These are phyloP conservation scores for Amphilophus citrinellus DNA, from an alignment of 2,113 vertebrate genomes.

Conservation along the genomic window DNA sequence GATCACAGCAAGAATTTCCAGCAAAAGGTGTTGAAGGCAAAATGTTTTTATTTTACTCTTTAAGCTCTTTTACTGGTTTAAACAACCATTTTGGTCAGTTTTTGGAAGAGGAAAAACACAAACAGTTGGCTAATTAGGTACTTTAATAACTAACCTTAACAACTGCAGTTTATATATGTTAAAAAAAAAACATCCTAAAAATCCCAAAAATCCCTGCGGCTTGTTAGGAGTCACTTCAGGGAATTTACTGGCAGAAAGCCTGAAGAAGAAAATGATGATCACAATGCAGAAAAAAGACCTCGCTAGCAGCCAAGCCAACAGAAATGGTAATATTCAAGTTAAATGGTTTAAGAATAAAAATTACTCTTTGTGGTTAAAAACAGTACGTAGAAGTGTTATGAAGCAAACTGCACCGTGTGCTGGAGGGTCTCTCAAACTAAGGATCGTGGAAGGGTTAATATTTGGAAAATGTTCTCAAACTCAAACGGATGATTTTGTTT, in stretches of 20 bases:
- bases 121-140: too few relatives aligned
- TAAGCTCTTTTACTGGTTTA: too few relatives aligned
- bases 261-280: accelerated
- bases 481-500: too few relatives aligned
- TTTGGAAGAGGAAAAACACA: too few relatives aligned
- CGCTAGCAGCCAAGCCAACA: background rate
- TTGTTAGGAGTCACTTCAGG: background rate
- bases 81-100: too few relatives aligned
- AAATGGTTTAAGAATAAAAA: background rate
- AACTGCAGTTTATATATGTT: background rate
- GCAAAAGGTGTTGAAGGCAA: background rate
- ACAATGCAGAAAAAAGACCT: background rate
- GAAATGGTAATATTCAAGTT: background rate
- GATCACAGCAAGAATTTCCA: background rate
- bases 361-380: background rate
- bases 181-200: background rate
- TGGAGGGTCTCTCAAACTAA: too few relatives aligned
- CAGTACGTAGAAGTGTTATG: background rate
- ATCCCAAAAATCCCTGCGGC: background rate
- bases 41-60: too few relatives aligned
- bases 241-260: background rate
- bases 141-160: too few relatives aligned
- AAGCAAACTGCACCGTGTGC: background rate
- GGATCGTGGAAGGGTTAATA: too few relatives aligned
- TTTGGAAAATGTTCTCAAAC: too few relatives aligned